A percentile compares a stretch with the other conserved stretches of the same genome.
Conservation (phyloP, 2,113 vertebrate species). For the Leuciscus idus region DNA sequence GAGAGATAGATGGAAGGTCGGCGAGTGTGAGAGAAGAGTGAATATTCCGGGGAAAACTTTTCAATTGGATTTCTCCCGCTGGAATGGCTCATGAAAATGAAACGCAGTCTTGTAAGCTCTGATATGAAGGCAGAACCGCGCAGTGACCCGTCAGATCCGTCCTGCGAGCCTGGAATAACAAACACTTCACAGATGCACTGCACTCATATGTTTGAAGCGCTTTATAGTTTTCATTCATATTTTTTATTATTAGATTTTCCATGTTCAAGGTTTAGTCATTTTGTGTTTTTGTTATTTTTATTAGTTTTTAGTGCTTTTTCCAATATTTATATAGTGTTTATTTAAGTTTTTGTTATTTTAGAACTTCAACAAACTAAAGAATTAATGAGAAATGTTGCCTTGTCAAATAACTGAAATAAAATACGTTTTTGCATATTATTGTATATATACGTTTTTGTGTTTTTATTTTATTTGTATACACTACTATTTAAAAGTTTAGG, state of each 20-base stretch:
- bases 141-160: slow-evolving; percentile 7
- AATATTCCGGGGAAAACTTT: slow-evolving; percentile 11
- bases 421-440: too few species aligned
- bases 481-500: too few species aligned
- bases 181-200: neutral
- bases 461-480: too few species aligned
- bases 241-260: too few species aligned
- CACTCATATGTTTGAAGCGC: neutral
- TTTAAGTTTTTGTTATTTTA: too few species aligned
- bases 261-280: neutral
- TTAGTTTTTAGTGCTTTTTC: neutral
- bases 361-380: too few species aligned
- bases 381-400: too few species aligned
- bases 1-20: slow-evolving; percentile 1
- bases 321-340: too few species aligned
- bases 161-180: neutral
- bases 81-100: slow-evolving; percentile 19
- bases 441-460: too few species aligned
- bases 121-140: neutral
- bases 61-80: slow-evolving; percentile 20
- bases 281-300: neutral
- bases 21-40: neutral
- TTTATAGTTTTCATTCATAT: neutral
- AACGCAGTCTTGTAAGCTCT: neutral
- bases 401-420: too few species aligned